Percentiles rank a stretch among this genome's conserved stretches.
These are phyloP conservation scores for Drosophila longiperda DNA, from an alignment of 2,888 invertebrate species.

Conservation along the genomic window DNA sequence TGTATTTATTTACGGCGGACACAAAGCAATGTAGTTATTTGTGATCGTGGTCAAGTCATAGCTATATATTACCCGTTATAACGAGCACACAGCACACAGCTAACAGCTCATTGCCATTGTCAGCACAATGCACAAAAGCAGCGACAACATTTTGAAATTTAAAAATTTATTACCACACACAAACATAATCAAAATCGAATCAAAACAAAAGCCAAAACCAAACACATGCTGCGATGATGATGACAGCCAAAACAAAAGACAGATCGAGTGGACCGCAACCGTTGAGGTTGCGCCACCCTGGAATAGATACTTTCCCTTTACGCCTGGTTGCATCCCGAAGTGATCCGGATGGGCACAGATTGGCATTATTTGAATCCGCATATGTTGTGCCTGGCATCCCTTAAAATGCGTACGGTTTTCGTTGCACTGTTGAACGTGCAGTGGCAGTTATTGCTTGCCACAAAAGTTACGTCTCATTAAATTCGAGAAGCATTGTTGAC, in stretches of 20 bases:
- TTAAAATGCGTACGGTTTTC: too few relatives aligned
- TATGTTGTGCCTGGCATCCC: slow-evolving; percentile 54
- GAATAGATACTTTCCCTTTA: slow-evolving; percentile 34
- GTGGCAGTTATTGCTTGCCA: slow-evolving; percentile 37
- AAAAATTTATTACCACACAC: slow-evolving; percentile 69
- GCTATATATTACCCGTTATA: slow-evolving; percentile 60
- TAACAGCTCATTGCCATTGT: slow-evolving; percentile 33
- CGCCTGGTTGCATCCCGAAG: slow-evolving; percentile 43
- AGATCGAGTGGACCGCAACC: slow-evolving; percentile 38
- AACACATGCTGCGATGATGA: slow-evolving; percentile 60
- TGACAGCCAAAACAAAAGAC: slow-evolving; percentile 49
- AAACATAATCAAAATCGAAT: slow-evolving; percentile 78
- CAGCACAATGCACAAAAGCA: slow-evolving; percentile 40
- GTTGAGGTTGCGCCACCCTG: slow-evolving; percentile 42
- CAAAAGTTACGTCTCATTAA: slow-evolving; percentile 73
- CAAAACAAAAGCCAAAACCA: slow-evolving; percentile 64
- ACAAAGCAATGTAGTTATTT: not conserved
- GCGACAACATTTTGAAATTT: slow-evolving; percentile 35
- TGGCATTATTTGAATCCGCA: slow-evolving; percentile 61
- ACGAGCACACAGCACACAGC: slow-evolving; percentile 33
- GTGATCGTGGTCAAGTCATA: not conserved
- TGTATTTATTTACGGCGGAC: not conserved
- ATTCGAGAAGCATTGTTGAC: slow-evolving; percentile 41
- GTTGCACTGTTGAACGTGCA: too few relatives aligned
- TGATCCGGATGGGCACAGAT: slow-evolving; percentile 59